Evolutionary conservation across 2,797 vertebrate genomes (phyloP).

Genomic region (Sphaeramia orbicularis): DNA sequence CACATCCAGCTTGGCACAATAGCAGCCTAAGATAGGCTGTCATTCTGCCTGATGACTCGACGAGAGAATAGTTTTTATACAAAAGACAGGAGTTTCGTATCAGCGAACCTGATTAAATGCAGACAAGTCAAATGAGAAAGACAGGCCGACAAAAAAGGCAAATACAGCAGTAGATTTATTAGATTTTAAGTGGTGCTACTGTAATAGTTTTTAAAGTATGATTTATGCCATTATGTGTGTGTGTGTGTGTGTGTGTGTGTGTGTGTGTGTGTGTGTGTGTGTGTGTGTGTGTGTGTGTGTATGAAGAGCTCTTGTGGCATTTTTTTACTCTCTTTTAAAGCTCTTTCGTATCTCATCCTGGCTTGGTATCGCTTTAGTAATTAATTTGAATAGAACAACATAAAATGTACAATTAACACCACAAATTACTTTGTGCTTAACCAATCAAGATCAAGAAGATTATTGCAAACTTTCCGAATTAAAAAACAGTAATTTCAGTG

Average conservation of each 20-base stretch:
- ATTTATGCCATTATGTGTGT: not conserved
- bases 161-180: not conserved
- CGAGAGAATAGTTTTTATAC: constrained; percentile 24
- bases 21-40: constrained; percentile 33
- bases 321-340: not conserved
- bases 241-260: too few species aligned
- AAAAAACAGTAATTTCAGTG: too few species aligned
- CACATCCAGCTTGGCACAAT: constrained; percentile 43
- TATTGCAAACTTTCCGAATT: too few species aligned
- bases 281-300: not conserved
- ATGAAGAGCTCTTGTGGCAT: not conserved
- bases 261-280: not conserved
- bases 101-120: constrained; percentile 35
- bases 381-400: too few species aligned
- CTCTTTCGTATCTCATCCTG: not conserved
- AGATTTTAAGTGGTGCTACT: not conserved
- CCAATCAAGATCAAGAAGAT: too few species aligned
- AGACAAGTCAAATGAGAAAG: constrained; percentile 19
- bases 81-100: constrained; percentile 40
- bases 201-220: not conserved
- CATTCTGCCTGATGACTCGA: constrained; percentile 30
- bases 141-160: not conserved
- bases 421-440: too few species aligned
- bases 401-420: too few species aligned
- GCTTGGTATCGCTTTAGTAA: too few species aligned